Evolutionary conservation across 2,888 invertebrate species (phyloP).

Genomic region (Drosophila falleni): DNA sequence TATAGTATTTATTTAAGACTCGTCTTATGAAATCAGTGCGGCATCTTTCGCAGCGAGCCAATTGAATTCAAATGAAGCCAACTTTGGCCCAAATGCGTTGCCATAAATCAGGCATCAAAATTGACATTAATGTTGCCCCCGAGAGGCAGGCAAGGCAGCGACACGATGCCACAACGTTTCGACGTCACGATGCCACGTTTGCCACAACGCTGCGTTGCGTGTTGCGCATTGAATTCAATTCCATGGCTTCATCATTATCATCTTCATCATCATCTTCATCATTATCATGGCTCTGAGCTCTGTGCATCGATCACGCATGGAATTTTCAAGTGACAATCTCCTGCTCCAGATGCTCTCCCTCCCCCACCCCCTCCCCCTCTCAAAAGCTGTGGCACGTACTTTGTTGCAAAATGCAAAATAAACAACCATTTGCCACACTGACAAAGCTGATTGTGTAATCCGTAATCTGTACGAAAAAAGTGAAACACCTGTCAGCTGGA

Average conservation of each 20-base stretch:
- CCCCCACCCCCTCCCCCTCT: background rate
- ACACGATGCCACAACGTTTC: background rate
- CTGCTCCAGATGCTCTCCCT: background rate
- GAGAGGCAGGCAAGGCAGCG: constrained; percentile 23
- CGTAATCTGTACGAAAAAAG: constrained; percentile 25
- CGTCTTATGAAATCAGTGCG: constrained; percentile 48
- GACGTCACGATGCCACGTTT: background rate
- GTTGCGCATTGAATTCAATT: constrained; percentile 61
- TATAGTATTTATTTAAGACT: constrained; percentile 3
- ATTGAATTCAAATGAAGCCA: constrained; percentile 79
- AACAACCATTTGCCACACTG: constrained; percentile 38
- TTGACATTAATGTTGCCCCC: constrained; percentile 77
- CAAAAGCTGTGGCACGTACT: constrained; percentile 35
- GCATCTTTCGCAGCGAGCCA: constrained; percentile 50
- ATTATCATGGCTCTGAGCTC: constrained; percentile 16
- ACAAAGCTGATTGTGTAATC: constrained; percentile 51
- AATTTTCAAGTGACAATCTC: constrained; percentile 76
- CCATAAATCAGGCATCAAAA: constrained; percentile 79
- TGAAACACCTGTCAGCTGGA: constrained; percentile 25
- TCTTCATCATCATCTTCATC: constrained; percentile 1
- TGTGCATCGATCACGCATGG: constrained; percentile 74
- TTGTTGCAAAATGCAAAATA: constrained; percentile 52
- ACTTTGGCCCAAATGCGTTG: constrained; percentile 59
- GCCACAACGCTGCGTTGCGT: constrained; percentile 6
- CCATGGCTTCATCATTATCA: constrained; percentile 25